These are phyloP conservation scores for Anarhynchus alexandrinus DNA, from an alignment of 2,113 vertebrate species.

Conservation along the genomic window DNA sequence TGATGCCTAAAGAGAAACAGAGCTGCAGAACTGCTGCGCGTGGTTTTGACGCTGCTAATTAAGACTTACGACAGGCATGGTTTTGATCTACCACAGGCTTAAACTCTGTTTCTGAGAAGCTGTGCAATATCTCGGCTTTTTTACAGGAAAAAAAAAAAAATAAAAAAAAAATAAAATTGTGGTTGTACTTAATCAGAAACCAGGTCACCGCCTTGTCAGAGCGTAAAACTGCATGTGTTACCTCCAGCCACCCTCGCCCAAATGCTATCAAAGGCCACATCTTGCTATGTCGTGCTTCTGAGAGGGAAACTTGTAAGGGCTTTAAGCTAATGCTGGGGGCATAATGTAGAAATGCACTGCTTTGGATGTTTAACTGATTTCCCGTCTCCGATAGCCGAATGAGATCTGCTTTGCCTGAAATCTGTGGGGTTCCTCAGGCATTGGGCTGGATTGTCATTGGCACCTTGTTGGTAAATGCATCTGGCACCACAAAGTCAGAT, in stretches of 20 bases:
- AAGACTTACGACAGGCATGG: slow-evolving; percentile 44
- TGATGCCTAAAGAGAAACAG: slow-evolving; percentile 30
- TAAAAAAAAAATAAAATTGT: background rate
- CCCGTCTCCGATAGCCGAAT: background rate
- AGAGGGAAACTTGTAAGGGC: background rate
- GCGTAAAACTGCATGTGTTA: background rate
- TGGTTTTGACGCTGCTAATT: slow-evolving; percentile 56
- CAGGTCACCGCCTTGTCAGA: slow-evolving; percentile 1
- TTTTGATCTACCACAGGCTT: slow-evolving; percentile 59
- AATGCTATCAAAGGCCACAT: background rate
- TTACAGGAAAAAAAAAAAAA: background rate
- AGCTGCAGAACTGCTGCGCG: background rate
- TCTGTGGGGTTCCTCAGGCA: background rate
- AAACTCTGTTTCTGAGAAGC: slow-evolving; percentile 29
- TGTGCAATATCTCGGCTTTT: background rate
- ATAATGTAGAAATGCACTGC: background rate
- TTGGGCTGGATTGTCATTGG: background rate
- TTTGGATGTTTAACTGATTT: background rate
- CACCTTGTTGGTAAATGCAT: background rate
- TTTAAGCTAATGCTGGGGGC: background rate
- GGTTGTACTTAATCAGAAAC: slow-evolving; percentile 20
- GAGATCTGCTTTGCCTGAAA: background rate
- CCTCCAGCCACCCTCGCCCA: background rate
- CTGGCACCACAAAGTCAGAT: background rate
- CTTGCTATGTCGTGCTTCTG: background rate